Evolutionary conservation across 2,797 vertebrate species (phyloP), one percentile per base, ranked within the genome.

Genomic region (Luscinia megarhynchos): DNA sequence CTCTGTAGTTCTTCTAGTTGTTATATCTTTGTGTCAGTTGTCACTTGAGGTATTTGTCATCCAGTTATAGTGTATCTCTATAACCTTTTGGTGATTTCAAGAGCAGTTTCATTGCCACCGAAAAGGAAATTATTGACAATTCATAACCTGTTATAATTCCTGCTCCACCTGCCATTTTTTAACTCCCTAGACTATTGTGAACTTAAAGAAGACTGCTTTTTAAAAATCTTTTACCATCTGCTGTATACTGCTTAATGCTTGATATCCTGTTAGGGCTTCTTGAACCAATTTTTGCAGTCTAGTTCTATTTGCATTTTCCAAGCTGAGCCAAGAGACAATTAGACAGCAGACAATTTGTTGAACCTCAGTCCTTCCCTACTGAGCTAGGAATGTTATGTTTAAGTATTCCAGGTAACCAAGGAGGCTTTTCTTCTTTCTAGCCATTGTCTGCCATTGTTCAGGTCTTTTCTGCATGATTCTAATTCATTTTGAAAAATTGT

Each of bases 231-330:
- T 93, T 96, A 84, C 94, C 94, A 87, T 96, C 94, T 95, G 93
- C 93, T 96, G 84, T 94, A 93, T 43, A 72, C 86, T 96, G 81
- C 78, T 84, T 91, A 89, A 80, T 89, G 80, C 89, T 84, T 96
- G 90, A 96, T 96, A 95, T 93, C 79, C 90, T 68, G 90, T 93
- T 97, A 96, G 94, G 80, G 96, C 94, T 97, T 96, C 94, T 96
- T 97, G 97, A 97, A 94, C 89, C 66, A 96, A 40, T 88, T 95
- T 93, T 97, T 94, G 88, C 87, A 95, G 88, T 91, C 89, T 89
- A 94, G 70, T 94, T 94, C 94, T 93, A 97, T 97, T 97, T 95
- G 94, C 90, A 95, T 90, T 96, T 93, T 94, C 95, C 87, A 94
- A 89, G 79, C 86, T 79, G 91, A 95, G 87, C 94, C 96, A 97